Evolutionary conservation across 2,797 vertebrate species (phyloP).

Genomic region (Enoplosus armatus): DNA sequence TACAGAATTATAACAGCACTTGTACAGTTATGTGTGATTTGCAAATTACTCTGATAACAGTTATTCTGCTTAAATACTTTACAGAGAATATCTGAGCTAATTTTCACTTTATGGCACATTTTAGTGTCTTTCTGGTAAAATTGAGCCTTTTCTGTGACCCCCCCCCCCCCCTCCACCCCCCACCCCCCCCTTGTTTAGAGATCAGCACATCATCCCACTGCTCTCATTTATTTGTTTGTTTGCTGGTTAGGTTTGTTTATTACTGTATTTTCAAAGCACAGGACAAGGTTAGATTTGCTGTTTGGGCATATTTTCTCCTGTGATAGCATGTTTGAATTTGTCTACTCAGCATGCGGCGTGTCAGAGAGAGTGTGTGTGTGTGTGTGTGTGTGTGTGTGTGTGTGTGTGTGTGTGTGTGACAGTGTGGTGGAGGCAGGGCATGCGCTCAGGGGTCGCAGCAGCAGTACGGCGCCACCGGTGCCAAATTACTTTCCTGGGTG

Average conservation of each 20-base stretch:
- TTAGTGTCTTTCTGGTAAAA: slow-evolving; percentile 34
- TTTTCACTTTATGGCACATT: slow-evolving; percentile 28
- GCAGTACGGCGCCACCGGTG: slow-evolving; percentile 54
- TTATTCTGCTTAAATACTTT: not conserved
- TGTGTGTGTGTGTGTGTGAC: slow-evolving; percentile 69
- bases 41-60: slow-evolving; percentile 34
- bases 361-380: slow-evolving; percentile 75
- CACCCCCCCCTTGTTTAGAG: slow-evolving; percentile 9
- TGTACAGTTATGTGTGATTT: not conserved
- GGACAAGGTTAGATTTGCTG: slow-evolving; percentile 81
- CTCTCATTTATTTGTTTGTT: slow-evolving; percentile 80
- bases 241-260: slow-evolving; percentile 80
- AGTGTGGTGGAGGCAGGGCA: slow-evolving; percentile 68
- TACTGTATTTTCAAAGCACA: slow-evolving; percentile 74
- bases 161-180: too few species aligned
- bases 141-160: slow-evolving; percentile 26
- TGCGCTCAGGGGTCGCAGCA: slow-evolving; percentile 73
- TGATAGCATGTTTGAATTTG: slow-evolving; percentile 87
- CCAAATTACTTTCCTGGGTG: slow-evolving; percentile 84
- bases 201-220: slow-evolving; percentile 58
- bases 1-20: not conserved
- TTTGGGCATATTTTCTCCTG: slow-evolving; percentile 84
- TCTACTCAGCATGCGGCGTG: slow-evolving; percentile 85
- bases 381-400: slow-evolving; percentile 73
- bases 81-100: slow-evolving; percentile 16